Base-by-base conservation (phyloP, 2,888 invertebrate genomes). In the Caenorhabditis sp. region DNA sequence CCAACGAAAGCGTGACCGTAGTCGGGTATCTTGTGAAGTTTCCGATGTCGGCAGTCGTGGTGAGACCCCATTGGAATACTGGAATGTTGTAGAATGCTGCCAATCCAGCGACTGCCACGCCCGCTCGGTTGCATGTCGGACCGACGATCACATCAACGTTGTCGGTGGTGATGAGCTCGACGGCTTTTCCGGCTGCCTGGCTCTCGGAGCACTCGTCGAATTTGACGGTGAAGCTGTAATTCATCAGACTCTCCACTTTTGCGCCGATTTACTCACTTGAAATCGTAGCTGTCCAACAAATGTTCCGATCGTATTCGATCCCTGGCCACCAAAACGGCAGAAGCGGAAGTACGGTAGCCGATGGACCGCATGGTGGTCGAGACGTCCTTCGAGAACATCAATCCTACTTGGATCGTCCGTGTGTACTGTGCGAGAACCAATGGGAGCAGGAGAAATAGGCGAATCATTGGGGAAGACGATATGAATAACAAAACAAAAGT, bases 51-150 rank as follows among this genome's bases (percentile, higher is more conserved):
- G 58, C 55, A 8, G 77, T 62, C 1, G 78, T 75, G 0, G 76
- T 76, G 17, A 78, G 58, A 9, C 81, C 81, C 81, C 81, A 81
- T 35, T 65, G 39, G 35, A 68, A 79, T 8, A 76, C 52, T 20
- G 81, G 81, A 7, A 75, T 53, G 45, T 81, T 68, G 52, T 81
- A 79, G 66, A 55, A 79, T 2, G 75, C 59, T 22, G 74, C 75
- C 5, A 83, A 26, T 13, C 65, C 45, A 0, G 76, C 81, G 4
- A 77, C 78, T 2, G 61, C 66, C 0, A 76, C 48, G 11, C 80
- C 83, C 4, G 81, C 83, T 71, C 84, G 79, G 43, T 79, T 83
- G 56, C 85, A 85, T 8, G 82, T 81, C n/a, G 85, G 85, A 0
- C 85, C 85, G 22, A 85, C 70, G n/a, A 85, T 79, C 17, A 79